These are phyloP conservation scores for Monochamus alternatus DNA, from an alignment of 2,888 invertebrate genomes.

Conservation along the genomic window DNA sequence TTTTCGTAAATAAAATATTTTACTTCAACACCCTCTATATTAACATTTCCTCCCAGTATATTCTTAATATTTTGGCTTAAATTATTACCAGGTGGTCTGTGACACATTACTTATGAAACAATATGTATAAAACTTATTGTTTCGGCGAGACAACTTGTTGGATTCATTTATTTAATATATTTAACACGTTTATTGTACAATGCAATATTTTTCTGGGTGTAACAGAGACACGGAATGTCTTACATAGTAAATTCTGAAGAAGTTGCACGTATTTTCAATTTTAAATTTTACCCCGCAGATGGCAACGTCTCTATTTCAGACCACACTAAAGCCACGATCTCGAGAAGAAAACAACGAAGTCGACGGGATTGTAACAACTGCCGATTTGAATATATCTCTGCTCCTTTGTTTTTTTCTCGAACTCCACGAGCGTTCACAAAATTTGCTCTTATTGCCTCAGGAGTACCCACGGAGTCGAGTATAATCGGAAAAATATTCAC, in stretches of 20 bases:
- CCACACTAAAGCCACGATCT: constrained; percentile 44
- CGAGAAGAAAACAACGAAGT: constrained; percentile 25
- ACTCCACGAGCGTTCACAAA: neutral
- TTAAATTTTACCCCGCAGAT: constrained; percentile 47
- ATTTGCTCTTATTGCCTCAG: neutral
- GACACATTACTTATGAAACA: no score
- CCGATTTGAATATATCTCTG: constrained; percentile 33
- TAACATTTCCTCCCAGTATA: no score
- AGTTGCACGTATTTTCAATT: constrained; percentile 41
- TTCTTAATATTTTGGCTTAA: no score
- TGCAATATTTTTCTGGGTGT: constrained; percentile 21
- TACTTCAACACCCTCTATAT: no score
- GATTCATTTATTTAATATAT: neutral
- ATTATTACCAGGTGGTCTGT: no score
- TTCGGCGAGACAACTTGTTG: no score
- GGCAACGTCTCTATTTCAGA: constrained; percentile 48
- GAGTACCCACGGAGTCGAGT: constrained; percentile 8
- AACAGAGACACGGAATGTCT: constrained; percentile 8
- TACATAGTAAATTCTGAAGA: constrained; percentile 30
- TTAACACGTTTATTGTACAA: neutral
- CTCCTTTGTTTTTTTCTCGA: neutral
- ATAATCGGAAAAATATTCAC: neutral
- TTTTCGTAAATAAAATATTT: no score
- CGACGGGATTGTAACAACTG: constrained; percentile 25
- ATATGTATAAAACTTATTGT: no score